Conservation (phyloP, 2,888 invertebrate genomes). For the Chalcis sispes region DNA sequence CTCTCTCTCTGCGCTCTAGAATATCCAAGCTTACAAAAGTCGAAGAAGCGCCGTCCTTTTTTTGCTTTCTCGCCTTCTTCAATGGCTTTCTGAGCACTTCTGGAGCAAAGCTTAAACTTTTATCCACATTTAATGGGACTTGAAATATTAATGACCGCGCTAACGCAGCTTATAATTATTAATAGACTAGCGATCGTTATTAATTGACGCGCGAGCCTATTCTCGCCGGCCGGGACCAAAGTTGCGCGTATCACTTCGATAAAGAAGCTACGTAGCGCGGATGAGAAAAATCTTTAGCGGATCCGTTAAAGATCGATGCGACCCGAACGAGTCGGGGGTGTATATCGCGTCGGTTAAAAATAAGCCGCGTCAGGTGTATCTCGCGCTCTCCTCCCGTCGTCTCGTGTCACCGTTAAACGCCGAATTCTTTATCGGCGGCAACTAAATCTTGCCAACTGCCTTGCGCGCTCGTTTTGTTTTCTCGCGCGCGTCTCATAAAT, state of each 20-base stretch:
- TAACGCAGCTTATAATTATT: neutral
- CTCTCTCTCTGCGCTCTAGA: neutral
- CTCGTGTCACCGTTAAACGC: too few relatives aligned
- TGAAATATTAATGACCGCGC: constrained; percentile 3
- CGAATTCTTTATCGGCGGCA: too few relatives aligned
- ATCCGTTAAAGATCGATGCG: neutral
- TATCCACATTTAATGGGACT: constrained; percentile 9
- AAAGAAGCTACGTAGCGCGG: neutral
- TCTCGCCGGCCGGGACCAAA: neutral
- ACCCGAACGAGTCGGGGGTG: too few relatives aligned
- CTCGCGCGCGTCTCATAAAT: too few relatives aligned
- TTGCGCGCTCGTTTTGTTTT: too few relatives aligned
- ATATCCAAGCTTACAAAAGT: neutral
- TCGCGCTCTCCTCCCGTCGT: too few relatives aligned
- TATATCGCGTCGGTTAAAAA: too few relatives aligned
- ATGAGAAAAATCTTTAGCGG: neutral
- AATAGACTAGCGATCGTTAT: constrained; percentile 2
- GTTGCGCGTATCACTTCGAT: neutral
- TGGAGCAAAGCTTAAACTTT: constrained; percentile 1
- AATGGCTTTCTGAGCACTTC: neutral
- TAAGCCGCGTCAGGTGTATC: too few relatives aligned
- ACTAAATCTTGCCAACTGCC: too few relatives aligned
- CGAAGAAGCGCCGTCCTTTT: neutral
- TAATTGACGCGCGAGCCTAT: constrained; percentile 14
- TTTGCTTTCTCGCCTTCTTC: neutral